Conservation (phyloP, 2,888 invertebrate genomes). For the Tenthredo livida region DNA sequence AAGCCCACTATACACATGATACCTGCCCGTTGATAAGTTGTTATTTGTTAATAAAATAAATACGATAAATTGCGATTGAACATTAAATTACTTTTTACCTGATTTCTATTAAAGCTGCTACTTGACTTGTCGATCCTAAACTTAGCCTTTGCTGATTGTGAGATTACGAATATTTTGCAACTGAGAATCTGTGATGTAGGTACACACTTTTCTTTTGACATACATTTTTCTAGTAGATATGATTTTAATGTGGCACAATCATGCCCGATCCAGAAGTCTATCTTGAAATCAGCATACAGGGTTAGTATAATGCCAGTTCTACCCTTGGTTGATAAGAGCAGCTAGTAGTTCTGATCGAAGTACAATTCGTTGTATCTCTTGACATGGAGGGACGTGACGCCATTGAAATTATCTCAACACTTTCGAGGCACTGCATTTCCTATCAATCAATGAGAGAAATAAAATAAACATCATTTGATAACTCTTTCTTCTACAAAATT, state of each 20-base stretch:
- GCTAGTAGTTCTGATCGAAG: conserved; percentile 40
- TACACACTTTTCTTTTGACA: not conserved
- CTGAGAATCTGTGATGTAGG: not conserved
- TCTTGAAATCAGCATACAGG: not conserved
- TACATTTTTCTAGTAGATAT: not conserved
- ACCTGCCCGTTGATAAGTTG: not conserved
- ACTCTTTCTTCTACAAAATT: not conserved
- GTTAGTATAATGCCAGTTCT: not conserved
- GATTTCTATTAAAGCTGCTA: not conserved
- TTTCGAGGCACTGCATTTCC: conserved; percentile 45
- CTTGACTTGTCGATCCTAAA: not conserved
- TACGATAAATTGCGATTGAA: not conserved
- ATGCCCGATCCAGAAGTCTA: not conserved
- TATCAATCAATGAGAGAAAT: not conserved
- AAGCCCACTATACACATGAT: conserved; percentile 37
- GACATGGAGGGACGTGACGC: conserved; percentile 27
- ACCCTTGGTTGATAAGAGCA: conserved; percentile 29
- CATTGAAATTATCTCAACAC: conserved; percentile 43
- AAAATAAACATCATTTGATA: not conserved
- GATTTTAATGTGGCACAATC: not conserved
- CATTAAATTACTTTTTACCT: not conserved
- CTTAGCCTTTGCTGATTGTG: not conserved
- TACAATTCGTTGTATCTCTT: conserved; percentile 29
- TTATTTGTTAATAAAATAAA: conserved; percentile 21
- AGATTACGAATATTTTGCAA: not conserved